Percentiles rank a stretch among this genome's conserved stretches.
These are phyloP conservation scores for Tinea semifulvella DNA, from an alignment of 2,888 invertebrate genomes.

Conservation along the genomic window DNA sequence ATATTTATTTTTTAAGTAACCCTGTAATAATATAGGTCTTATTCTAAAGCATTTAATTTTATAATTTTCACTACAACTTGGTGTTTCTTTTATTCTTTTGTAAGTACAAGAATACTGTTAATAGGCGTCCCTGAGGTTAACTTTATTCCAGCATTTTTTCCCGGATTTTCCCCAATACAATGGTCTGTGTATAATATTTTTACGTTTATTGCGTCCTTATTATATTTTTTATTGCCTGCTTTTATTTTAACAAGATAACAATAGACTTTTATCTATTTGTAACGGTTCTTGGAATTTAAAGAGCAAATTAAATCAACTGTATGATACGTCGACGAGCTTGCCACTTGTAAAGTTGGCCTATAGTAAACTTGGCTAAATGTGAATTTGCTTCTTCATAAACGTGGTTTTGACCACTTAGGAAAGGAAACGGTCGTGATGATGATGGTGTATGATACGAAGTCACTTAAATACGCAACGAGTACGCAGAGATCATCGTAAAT, in stretches of 20 bases:
- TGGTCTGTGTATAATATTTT: neutral
- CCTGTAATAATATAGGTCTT: neutral
- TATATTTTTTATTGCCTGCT: neutral
- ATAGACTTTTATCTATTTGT: no score
- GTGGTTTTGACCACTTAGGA: no score
- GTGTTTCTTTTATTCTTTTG: conserved; percentile 1
- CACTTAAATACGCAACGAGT: no score
- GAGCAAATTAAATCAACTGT: no score
- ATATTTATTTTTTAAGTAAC: neutral
- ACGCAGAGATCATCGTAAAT: no score
- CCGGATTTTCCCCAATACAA: conserved; percentile 2
- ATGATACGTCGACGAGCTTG: no score
- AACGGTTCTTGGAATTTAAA: no score
- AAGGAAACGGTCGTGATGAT: no score
- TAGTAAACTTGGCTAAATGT: no score
- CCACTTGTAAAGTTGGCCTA: no score
- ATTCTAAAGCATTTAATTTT: conserved; percentile 10
- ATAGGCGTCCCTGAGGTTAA: conserved; percentile 8
- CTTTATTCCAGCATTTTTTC: neutral
- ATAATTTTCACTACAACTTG: neutral
- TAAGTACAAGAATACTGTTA: neutral
- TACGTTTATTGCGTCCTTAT: neutral
- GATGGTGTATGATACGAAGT: no score
- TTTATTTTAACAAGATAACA: neutral
- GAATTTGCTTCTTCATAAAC: no score